Evolutionary conservation across 2,113 vertebrate species (phyloP).

Genomic region (Okapia johnstoni): DNA sequence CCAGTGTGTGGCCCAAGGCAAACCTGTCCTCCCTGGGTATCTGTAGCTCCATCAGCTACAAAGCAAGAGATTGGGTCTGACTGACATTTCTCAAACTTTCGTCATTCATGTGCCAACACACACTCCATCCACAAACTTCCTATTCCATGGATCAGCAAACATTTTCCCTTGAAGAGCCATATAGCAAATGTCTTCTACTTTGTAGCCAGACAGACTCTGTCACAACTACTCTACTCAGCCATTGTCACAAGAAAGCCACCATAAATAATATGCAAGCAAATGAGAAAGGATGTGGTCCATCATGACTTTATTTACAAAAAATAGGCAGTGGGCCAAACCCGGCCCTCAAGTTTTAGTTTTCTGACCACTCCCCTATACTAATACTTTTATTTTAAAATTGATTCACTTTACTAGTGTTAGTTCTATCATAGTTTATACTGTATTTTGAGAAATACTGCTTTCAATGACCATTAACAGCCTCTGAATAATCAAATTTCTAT

Average conservation of each 20-base stretch:
- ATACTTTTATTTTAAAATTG: conserved; percentile 10
- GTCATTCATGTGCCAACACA: neutral
- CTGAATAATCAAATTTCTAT: neutral
- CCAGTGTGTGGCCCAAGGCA: neutral
- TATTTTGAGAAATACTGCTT: neutral
- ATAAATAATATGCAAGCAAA: neutral
- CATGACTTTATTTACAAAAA: neutral
- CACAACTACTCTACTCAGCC: neutral
- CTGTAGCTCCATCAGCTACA: neutral
- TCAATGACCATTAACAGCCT: neutral
- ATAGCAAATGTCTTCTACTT: neutral
- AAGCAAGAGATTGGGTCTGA: neutral
- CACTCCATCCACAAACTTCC: neutral
- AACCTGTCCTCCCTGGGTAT: neutral
- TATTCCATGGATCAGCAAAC: neutral
- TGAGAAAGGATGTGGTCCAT: neutral
- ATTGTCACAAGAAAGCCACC: neutral
- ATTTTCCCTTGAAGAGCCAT: neutral
- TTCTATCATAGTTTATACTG: neutral
- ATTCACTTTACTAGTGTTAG: neutral
- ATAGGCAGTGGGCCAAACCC: neutral
- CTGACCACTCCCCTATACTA: neutral
- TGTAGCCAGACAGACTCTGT: neutral
- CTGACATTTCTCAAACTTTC: neutral
- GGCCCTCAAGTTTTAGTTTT: neutral